Evolutionary conservation across 2,113 vertebrate species (phyloP).

Genomic region (Hymenochirus boettgeri): DNA sequence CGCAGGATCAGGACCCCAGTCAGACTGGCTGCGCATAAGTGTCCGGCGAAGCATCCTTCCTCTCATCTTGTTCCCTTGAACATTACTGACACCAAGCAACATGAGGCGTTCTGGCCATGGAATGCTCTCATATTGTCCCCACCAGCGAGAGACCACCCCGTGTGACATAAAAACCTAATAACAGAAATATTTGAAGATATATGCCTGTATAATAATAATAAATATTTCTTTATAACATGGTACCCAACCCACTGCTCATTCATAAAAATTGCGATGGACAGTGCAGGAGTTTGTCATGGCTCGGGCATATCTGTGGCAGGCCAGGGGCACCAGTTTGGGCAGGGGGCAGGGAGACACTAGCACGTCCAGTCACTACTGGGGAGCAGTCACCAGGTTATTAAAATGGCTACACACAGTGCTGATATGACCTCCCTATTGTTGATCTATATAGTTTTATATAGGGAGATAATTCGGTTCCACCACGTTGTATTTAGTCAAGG

Average conservation of each 20-base stretch:
- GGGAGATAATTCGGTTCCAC: too few relatives aligned
- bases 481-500: too few relatives aligned
- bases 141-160: constrained; percentile 94
- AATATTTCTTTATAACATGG: not conserved
- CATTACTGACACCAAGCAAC: constrained; percentile 76
- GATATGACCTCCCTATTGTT: too few relatives aligned
- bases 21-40: constrained; percentile 88
- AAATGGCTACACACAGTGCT: too few relatives aligned
- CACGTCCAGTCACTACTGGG: too few relatives aligned
- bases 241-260: too few relatives aligned
- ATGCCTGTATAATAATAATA: not conserved
- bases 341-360: too few relatives aligned
- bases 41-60: constrained; percentile 78
- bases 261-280: not conserved
- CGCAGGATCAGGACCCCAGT: constrained; percentile 82
- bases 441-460: too few relatives aligned
- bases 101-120: constrained; percentile 89
- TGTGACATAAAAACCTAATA: constrained; percentile 89
- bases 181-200: too few relatives aligned
- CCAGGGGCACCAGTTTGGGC: not conserved
- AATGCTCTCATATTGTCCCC: constrained; percentile 91
- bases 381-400: too few relatives aligned
- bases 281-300: not conserved
- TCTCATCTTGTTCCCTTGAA: constrained; percentile 80
- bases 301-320: not conserved